These are phyloP conservation scores for Pinna nobilis DNA, from an alignment of 1,140 invertebrate species.

Conservation along the genomic window DNA sequence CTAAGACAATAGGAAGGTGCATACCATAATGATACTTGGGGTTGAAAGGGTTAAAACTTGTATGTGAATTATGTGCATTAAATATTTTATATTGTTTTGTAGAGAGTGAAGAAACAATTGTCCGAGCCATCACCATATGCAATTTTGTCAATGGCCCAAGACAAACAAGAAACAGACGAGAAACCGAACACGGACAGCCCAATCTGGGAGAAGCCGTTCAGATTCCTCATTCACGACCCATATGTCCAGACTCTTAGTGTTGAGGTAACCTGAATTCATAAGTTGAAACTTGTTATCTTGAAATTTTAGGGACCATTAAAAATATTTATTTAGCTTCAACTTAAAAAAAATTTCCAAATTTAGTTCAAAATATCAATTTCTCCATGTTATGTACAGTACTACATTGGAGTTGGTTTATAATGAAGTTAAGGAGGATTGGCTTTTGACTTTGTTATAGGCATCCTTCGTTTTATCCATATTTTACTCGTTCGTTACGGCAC, in stretches of 20 bases:
- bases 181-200: slow-evolving; percentile 76
- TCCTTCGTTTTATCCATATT: too few species aligned
- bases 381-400: neutral
- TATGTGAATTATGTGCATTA: too few species aligned
- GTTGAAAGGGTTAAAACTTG: too few species aligned
- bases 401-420: too few species aligned
- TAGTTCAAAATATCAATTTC: neutral
- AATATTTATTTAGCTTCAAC: neutral
- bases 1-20: too few species aligned
- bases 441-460: too few species aligned
- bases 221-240: slow-evolving; percentile 92
- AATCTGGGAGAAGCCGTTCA: slow-evolving; percentile 85
- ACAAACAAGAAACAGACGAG: slow-evolving; percentile 62
- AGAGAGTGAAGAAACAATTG: slow-evolving; percentile 67
- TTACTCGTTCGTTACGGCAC: too few species aligned
- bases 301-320: too few species aligned
- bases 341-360: neutral
- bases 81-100: too few species aligned
- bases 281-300: too few species aligned
- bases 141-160: slow-evolving; percentile 66
- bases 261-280: slow-evolving; percentile 77
- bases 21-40: too few species aligned
- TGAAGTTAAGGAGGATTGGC: too few species aligned
- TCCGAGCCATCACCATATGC: slow-evolving; percentile 72
- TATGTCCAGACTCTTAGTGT: slow-evolving; percentile 88